phyloP scores from a whole-genome alignment of 2,113 vertebrate genomes.

The Austrofundulus limnaeus region DNA sequence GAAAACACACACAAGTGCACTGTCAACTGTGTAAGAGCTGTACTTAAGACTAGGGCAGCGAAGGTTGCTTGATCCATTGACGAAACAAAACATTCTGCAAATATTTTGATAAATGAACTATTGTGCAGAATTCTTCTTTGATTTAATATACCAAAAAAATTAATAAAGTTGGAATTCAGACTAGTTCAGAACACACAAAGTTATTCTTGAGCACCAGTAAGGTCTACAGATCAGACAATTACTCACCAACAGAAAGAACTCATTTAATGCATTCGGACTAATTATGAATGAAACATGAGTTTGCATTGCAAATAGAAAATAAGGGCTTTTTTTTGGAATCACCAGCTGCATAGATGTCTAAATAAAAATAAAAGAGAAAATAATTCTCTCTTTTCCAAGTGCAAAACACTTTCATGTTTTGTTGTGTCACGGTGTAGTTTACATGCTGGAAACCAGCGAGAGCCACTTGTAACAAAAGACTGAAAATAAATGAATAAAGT shows the following conservation, averaged over 20 bases:
- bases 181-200: background rate
- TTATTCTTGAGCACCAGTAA: background rate
- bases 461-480: background rate
- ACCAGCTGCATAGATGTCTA: background rate
- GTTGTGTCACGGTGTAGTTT: background rate
- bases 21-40: background rate
- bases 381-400: background rate
- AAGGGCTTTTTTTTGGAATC: background rate
- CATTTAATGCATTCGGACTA: background rate
- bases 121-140: no score
- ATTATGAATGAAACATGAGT: background rate
- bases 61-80: background rate
- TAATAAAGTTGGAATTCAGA: background rate
- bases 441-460: background rate
- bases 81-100: background rate
- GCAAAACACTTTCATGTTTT: constrained; percentile 8
- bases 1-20: constrained; percentile 26
- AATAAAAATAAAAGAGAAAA: background rate
- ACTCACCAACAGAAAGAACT: background rate
- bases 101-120: background rate
- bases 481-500: constrained; percentile 1
- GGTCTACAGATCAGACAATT: background rate
- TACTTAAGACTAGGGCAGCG: background rate
- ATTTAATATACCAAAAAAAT: no score
- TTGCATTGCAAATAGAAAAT: background rate